These are phyloP conservation scores for Hippoglossus hippoglossus DNA, from an alignment of 2,797 vertebrate genomes.

Conservation along the genomic window DNA sequence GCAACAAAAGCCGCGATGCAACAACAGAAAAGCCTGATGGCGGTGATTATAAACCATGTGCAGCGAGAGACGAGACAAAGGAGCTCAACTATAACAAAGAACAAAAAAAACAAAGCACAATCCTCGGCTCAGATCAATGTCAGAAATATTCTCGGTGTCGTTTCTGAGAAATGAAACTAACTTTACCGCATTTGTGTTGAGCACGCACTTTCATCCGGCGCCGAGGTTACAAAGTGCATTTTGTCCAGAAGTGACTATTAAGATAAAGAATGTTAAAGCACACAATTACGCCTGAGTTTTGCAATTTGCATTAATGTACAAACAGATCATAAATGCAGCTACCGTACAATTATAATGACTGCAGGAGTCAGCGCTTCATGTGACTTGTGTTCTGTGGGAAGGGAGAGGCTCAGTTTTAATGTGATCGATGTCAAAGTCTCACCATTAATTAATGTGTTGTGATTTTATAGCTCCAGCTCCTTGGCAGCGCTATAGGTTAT, in stretches of 20 bases:
- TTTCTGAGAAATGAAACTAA: slow-evolving; percentile 38
- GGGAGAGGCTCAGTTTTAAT: slow-evolving; percentile 43
- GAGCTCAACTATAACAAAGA: slow-evolving; percentile 17
- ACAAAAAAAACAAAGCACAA: slow-evolving; percentile 9
- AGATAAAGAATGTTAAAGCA: slow-evolving; percentile 40
- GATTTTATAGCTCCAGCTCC: slow-evolving; percentile 46
- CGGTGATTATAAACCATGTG: slow-evolving; percentile 45
- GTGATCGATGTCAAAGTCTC: slow-evolving; percentile 64
- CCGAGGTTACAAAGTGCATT: slow-evolving; percentile 32
- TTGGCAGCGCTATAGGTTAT: slow-evolving; percentile 30
- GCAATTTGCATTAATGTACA: slow-evolving; percentile 62
- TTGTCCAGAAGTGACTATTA: slow-evolving; percentile 46
- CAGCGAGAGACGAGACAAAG: slow-evolving; percentile 27
- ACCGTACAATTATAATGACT: slow-evolving; percentile 63
- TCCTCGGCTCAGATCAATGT: slow-evolving; percentile 45
- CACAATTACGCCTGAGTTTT: slow-evolving; percentile 51
- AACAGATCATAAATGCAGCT: slow-evolving; percentile 66
- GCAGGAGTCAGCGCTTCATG: slow-evolving; percentile 52
- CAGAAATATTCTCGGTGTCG: slow-evolving; percentile 17
- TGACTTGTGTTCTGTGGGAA: slow-evolving; percentile 47
- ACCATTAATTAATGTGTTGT: slow-evolving; percentile 54
- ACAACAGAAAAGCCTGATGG: slow-evolving; percentile 40
- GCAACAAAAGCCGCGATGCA: slow-evolving; percentile 56
- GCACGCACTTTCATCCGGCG: slow-evolving; percentile 35
- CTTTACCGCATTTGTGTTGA: slow-evolving; percentile 12